These are phyloP conservation scores for Labeo rohita DNA, from an alignment of 2,113 vertebrate genomes.

Conservation along the genomic window DNA sequence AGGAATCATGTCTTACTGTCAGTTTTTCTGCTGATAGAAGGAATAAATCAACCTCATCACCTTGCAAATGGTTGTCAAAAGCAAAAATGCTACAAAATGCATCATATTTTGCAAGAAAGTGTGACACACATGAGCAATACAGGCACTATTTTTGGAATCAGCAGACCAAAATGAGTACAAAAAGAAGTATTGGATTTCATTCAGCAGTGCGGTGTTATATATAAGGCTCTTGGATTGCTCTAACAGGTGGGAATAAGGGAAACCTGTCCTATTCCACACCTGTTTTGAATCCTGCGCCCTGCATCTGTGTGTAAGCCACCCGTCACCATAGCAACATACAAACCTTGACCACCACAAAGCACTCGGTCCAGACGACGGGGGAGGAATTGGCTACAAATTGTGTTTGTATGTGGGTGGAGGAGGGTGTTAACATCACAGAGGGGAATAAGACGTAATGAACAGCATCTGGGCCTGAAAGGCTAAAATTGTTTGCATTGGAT, in stretches of 20 bases:
- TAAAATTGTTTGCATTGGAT: neutral
- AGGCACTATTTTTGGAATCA: neutral
- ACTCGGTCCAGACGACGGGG: neutral
- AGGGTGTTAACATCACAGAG: neutral
- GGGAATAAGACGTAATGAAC: neutral
- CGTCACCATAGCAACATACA: constrained; percentile 23
- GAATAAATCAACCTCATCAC: neutral
- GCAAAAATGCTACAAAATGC: neutral
- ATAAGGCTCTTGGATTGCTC: neutral
- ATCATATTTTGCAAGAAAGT: neutral
- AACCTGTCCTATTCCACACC: constrained; percentile 30
- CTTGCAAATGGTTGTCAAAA: neutral
- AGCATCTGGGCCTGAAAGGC: neutral
- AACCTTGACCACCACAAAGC: constrained; percentile 26
- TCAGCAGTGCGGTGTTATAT: neutral
- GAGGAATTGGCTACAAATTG: neutral
- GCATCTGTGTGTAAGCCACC: constrained; percentile 12
- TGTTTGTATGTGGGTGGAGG: neutral
- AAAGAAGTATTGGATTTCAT: neutral
- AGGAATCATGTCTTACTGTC: neutral
- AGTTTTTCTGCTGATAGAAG: neutral
- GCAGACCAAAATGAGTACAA: neutral
- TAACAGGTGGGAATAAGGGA: constrained; percentile 6
- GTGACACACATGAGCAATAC: neutral
- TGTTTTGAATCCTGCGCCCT: constrained; percentile 17